Evolutionary conservation across 2,113 vertebrate species (phyloP).

Genomic region (Myxocyprinus asiaticus): DNA sequence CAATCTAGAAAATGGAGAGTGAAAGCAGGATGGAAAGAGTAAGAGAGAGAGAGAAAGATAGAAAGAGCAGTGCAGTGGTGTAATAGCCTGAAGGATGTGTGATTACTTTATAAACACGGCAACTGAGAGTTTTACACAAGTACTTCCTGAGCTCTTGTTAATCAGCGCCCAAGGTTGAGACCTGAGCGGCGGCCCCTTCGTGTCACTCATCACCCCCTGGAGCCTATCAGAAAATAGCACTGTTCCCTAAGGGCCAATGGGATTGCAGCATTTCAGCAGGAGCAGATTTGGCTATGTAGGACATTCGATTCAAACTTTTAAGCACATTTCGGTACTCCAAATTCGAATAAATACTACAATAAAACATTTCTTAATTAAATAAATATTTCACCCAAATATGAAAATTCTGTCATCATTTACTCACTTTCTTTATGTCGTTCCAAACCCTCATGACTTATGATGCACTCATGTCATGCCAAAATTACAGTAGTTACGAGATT

Average conservation of each 20-base stretch:
- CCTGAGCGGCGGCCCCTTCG: constrained; percentile 29
- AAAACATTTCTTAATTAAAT: too few relatives aligned
- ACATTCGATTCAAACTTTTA: neutral
- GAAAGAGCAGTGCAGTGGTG: constrained; percentile 12
- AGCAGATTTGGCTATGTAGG: constrained; percentile 28
- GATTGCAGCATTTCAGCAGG: neutral
- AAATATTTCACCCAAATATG: too few relatives aligned
- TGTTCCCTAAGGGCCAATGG: constrained; percentile 19
- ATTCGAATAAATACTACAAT: too few relatives aligned
- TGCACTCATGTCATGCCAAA: too few relatives aligned
- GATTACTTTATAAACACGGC: constrained; percentile 66
- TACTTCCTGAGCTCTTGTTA: constrained; percentile 35
- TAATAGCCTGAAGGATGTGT: constrained; percentile 53
- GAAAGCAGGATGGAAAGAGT: too few relatives aligned
- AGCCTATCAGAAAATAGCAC: constrained; percentile 15
- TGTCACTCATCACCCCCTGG: constrained; percentile 29
- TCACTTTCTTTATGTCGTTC: neutral
- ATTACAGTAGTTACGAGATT: too few relatives aligned
- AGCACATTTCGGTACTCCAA: neutral
- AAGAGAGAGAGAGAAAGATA: neutral
- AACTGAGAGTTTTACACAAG: constrained; percentile 6
- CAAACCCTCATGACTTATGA: too few relatives aligned
- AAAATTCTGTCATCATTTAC: too few relatives aligned
- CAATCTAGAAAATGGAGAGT: constrained; percentile 5
- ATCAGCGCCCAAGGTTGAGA: constrained; percentile 30